Evolutionary conservation across 2,797 vertebrate genomes (phyloP).

Genomic region (Chelonia mydas): DNA sequence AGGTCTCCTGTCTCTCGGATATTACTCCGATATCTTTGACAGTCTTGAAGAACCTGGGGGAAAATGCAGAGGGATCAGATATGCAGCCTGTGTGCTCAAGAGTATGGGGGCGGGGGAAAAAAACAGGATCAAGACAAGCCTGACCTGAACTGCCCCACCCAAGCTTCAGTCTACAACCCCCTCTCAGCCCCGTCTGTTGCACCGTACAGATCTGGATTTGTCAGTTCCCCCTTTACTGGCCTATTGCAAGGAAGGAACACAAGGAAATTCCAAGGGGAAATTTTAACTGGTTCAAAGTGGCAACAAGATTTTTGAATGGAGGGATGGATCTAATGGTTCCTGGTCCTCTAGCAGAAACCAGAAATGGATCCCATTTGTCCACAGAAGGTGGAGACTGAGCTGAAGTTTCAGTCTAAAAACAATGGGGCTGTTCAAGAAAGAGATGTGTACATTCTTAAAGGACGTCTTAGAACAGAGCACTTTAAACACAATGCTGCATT

Average conservation of each 20-base stretch:
- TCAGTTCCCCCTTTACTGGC: neutral
- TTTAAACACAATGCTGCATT: neutral
- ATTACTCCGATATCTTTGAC: slow-evolving; percentile 92
- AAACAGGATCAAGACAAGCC: neutral
- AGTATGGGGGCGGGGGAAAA: no score
- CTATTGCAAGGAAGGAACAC: neutral
- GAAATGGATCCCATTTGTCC: neutral
- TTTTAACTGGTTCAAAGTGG: neutral
- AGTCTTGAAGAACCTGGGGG: slow-evolving; percentile 95
- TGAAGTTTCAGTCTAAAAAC: neutral
- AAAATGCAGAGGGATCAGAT: fast-evolving
- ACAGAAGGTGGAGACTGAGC: neutral
- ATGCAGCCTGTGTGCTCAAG: neutral
- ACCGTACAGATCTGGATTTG: neutral
- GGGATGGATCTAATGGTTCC: neutral
- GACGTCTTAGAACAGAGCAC: neutral
- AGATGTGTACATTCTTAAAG: neutral
- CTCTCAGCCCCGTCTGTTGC: neutral
- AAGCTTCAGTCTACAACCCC: neutral
- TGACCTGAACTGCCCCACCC: neutral
- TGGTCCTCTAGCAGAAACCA: neutral
- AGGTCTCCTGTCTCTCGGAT: slow-evolving; percentile 89
- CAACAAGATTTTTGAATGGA: neutral
- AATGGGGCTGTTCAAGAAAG: neutral
- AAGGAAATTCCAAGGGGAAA: neutral